These are phyloP conservation scores for Drosophila eugracilis DNA, from an alignment of 1,140 invertebrate species.

Conservation along the genomic window DNA sequence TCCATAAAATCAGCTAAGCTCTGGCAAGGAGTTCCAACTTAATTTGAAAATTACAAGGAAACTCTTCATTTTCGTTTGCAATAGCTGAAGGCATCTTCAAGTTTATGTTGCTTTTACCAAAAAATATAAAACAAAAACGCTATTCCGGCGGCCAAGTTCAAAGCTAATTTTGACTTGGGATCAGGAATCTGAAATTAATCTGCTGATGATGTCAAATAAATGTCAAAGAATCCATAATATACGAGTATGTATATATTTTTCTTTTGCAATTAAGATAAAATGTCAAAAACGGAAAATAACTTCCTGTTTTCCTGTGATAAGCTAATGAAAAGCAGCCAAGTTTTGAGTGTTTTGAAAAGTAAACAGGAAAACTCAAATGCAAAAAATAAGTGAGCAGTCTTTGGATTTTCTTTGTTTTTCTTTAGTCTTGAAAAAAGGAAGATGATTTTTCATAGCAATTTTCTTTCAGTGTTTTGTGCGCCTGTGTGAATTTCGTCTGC, in stretches of 20 bases:
- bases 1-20: too few relatives aligned
- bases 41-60: not conserved
- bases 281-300: not conserved
- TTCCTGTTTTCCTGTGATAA: not conserved
- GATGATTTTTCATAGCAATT: not conserved
- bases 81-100: not conserved
- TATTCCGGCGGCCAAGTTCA: not conserved
- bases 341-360: constrained; percentile 2
- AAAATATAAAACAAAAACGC: not conserved
- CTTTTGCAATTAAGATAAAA: constrained; percentile 5
- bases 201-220: constrained; percentile 1
- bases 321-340: not conserved
- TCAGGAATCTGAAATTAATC: not conserved
- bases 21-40: too few relatives aligned
- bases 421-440: not conserved
- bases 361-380: not conserved
- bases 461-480: constrained; percentile 7
- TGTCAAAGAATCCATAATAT: constrained; percentile 8
- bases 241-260: not conserved
- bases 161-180: not conserved
- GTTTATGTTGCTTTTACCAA: too few relatives aligned
- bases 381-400: not conserved
- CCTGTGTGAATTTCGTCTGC: constrained; percentile 9
- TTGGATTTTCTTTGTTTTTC: too few relatives aligned
- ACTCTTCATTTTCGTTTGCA: not conserved